Percentiles rank a stretch among this genome's conserved stretches.
phyloP scores from a whole-genome alignment of 35 echinoderm and acorn worm species.

The Patiria miniata region DNA sequence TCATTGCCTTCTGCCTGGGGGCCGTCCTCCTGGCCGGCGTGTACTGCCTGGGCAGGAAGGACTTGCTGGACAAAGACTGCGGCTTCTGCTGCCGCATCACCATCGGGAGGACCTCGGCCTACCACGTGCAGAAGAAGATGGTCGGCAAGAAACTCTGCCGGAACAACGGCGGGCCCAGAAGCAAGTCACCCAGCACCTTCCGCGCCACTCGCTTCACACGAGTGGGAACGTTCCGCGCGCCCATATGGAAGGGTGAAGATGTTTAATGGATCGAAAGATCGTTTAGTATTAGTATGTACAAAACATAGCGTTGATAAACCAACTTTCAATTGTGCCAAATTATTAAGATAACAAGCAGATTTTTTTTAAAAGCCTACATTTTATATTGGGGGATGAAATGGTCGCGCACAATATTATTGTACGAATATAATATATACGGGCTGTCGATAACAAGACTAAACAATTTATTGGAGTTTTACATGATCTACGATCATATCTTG shows the following conservation, averaged over 20 bases:
- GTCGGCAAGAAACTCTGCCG: constrained; percentile 24
- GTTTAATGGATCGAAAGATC: background rate
- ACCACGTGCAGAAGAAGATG: constrained; percentile 15
- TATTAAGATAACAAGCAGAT: background rate
- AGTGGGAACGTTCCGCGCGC: constrained; percentile 5
- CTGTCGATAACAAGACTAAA: no score
- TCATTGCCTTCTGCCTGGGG: background rate
- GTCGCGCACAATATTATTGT: no score
- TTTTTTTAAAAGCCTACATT: no score
- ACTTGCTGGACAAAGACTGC: constrained; percentile 8
- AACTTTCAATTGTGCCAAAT: constrained; percentile 2
- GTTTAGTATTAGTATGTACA: background rate
- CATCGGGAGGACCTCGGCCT: background rate
- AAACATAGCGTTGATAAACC: background rate
- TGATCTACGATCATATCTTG: no score
- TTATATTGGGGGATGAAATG: no score
- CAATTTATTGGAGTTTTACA: no score
- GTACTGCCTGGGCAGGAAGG: constrained; percentile 20
- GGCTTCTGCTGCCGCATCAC: constrained; percentile 13
- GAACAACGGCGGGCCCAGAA: background rate
- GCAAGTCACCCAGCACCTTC: background rate
- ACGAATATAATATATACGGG: no score
- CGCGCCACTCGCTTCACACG: constrained; percentile 22
- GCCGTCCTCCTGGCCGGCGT: constrained; percentile 1
- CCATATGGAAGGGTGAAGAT: background rate